Evolutionary conservation across 2,888 invertebrate genomes (phyloP).

Genomic region (Dendrolimus houi): DNA sequence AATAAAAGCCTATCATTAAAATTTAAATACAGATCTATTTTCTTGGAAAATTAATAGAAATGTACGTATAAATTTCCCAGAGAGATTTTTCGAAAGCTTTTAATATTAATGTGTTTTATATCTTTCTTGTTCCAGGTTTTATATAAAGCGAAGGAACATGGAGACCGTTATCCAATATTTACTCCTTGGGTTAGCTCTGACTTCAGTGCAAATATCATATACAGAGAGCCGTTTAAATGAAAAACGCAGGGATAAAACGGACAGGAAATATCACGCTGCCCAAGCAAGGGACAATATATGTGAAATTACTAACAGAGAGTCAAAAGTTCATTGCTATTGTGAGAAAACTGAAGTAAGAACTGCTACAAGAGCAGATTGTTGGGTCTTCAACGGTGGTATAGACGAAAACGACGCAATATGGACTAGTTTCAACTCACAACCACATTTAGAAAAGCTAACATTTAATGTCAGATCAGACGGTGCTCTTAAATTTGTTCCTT

Average conservation of each 20-base stretch:
- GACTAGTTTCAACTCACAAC: conserved; percentile 83
- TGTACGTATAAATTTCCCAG: too few relatives aligned
- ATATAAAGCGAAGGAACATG: conserved; percentile 46
- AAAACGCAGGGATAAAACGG: conserved; percentile 71
- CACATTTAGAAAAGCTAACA: conserved; percentile 79
- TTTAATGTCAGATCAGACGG: conserved; percentile 83
- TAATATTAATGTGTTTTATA: conserved; percentile 5
- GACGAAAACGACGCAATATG: conserved; percentile 83
- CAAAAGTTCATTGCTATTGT: conserved; percentile 82
- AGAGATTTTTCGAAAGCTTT: too few relatives aligned
- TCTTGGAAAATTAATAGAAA: too few relatives aligned
- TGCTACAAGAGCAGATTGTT: conserved; percentile 84
- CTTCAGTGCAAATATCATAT: conserved; percentile 71
- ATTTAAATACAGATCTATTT: too few relatives aligned
- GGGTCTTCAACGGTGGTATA: conserved; percentile 83
- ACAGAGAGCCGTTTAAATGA: conserved; percentile 72
- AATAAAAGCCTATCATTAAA: too few relatives aligned
- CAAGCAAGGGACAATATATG: conserved; percentile 74
- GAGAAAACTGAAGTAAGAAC: conserved; percentile 70
- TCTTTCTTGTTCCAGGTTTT: conserved; percentile 61
- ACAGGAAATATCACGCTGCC: conserved; percentile 52
- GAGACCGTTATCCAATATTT: conserved; percentile 69
- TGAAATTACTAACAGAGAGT: conserved; percentile 70
- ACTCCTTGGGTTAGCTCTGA: conserved; percentile 67
- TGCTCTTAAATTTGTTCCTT: conserved; percentile 82